Base-by-base conservation (phyloP, 2,113 vertebrate species). In the Lepus europaeus region DNA sequence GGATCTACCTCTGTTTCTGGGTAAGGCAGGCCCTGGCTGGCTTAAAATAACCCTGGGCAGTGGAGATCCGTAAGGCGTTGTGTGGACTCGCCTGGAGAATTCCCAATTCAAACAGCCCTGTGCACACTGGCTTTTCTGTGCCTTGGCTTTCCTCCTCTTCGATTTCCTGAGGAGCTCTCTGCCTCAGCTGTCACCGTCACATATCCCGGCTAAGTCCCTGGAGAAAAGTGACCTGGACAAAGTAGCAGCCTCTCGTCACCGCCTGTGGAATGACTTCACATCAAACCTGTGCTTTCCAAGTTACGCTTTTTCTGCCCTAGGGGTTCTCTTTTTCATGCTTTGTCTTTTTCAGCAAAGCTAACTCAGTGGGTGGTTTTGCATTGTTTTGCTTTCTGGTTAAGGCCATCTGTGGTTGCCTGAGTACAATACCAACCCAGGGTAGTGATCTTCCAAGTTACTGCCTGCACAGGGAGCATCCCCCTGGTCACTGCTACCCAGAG, bases 1-100 rank as follows among this genome's bases (percentile, higher is more conserved):
- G 25, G 25, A 76, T 14, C 76, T 0, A 2, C 10, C 25, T 22
- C 70, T 94, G 49, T 87, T 77, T 72, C 29, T 74, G 29, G 9
- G 61, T 29, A 1, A 33, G 14, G 33, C 36, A 5, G 10, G 33
- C 53, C 72, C 69, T 29, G 1, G 29, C 39, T 86, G 49, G 56
- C 49, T 86, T 49, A 16, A 59, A 20, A 59, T 59, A 59, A 4
- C 33, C 76, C 23, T 16, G 7, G 74, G 36, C 9, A 14, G 74
- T 61, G 3, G 29, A 36, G 68, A 64, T 53, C 39, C 33, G 1
- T 4, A n/a, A 2, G 8, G 6, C 33, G 19, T 84, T 10, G 0
- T 13, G 36, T 80, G 73, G 49, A n/a, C 85, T 68, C 39, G 20
- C 23, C 72, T 77, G 53, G 73, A 89, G 72, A 74, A 64, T 72